Conservation (phyloP, 2,888 invertebrate species). For the Strigamia crassipes region DNA sequence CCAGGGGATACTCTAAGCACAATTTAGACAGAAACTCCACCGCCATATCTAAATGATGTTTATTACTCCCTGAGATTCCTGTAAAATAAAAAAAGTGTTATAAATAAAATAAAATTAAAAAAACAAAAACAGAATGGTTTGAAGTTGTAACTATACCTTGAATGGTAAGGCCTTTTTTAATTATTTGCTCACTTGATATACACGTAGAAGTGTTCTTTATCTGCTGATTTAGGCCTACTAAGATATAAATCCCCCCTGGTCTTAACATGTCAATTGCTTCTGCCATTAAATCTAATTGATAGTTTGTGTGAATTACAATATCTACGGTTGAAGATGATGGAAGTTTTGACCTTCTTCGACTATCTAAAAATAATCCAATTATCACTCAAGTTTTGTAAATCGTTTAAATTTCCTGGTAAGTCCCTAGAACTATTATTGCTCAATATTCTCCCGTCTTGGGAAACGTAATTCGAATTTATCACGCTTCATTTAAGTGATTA, state of each 20-base stretch:
- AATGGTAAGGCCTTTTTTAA: slow-evolving; percentile 51
- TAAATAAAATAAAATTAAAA: background rate
- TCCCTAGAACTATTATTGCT: too few species aligned
- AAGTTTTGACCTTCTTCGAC: background rate
- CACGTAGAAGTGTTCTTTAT: slow-evolving; percentile 37
- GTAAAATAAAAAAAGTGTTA: background rate
- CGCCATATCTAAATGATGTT: slow-evolving; percentile 50
- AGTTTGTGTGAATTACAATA: slow-evolving; percentile 50
- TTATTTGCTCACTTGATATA: slow-evolving; percentile 48
- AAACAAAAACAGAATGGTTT: background rate
- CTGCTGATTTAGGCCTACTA: slow-evolving; percentile 49
- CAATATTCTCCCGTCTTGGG: too few species aligned
- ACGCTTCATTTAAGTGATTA: too few species aligned
- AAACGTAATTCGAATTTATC: too few species aligned
- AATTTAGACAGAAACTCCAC: slow-evolving; percentile 50
- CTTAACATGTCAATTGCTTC: slow-evolving; percentile 49
- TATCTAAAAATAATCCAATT: slow-evolving; percentile 38
- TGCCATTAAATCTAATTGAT: slow-evolving; percentile 49
- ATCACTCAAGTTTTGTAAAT: too few species aligned
- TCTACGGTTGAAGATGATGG: slow-evolving; percentile 48
- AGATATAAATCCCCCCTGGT: slow-evolving; percentile 50
- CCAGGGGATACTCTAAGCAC: slow-evolving; percentile 49
- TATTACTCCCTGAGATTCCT: slow-evolving; percentile 50
- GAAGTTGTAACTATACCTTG: slow-evolving; percentile 47
- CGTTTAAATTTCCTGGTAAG: too few species aligned